phyloP scores from a whole-genome alignment of 2,113 vertebrate genomes.

The Scytalopus superciliaris region DNA sequence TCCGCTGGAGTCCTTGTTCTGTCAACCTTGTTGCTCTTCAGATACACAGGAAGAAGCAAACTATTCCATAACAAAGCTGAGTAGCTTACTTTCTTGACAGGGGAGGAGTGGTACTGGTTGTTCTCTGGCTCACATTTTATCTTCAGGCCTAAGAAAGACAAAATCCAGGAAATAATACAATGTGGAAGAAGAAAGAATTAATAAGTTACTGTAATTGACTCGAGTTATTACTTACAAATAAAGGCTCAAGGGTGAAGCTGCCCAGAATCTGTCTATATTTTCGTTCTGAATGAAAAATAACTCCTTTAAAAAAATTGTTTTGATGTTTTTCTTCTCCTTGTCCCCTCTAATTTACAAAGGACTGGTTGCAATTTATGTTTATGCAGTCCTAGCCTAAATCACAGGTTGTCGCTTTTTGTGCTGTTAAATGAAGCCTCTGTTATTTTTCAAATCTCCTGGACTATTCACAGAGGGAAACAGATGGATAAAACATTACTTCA shows the following conservation, averaged over 20 bases:
- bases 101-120: neutral
- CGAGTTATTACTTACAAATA: neutral
- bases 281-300: neutral
- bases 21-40: neutral
- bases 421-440: neutral
- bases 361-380: neutral
- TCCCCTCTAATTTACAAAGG: neutral
- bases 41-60: neutral
- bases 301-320: neutral
- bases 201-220: neutral
- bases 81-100: neutral
- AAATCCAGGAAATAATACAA: neutral
- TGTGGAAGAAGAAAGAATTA: neutral
- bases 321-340: neutral
- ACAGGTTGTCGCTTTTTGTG: neutral
- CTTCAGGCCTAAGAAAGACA: neutral
- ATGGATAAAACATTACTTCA: neutral
- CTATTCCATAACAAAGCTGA: neutral
- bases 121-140: neutral
- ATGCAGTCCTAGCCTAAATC: neutral
- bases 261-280: neutral
- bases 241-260: neutral
- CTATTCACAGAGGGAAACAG: neutral
- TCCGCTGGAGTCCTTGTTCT: slow-evolving; percentile 1
- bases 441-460: neutral